Evolutionary conservation across 2,888 invertebrate genomes (phyloP).

Genomic region (Poecilobothrus nobilitatus): DNA sequence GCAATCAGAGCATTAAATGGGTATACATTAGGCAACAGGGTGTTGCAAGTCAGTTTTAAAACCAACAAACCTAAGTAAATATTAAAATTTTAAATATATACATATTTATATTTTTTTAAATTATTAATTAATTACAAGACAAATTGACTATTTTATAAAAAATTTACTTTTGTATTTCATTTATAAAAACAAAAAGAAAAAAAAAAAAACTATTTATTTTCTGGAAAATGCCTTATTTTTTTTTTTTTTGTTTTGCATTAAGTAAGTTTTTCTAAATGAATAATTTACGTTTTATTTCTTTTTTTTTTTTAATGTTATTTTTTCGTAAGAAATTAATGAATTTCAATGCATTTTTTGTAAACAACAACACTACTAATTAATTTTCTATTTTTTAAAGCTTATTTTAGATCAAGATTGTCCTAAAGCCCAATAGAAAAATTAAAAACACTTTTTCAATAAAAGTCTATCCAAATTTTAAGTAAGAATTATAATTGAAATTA

Average conservation of each 20-base stretch:
- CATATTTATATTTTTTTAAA: background rate
- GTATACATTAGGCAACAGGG: slow-evolving; percentile 88
- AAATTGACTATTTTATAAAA: background rate
- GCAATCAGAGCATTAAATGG: slow-evolving; percentile 95
- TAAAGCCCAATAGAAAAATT: background rate
- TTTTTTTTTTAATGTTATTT: too few relatives aligned
- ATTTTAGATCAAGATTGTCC: background rate
- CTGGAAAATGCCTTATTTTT: background rate
- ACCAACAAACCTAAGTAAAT: slow-evolving; percentile 66
- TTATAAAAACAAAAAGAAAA: background rate
- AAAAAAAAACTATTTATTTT: background rate
- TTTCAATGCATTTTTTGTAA: background rate
- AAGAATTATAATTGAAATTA: background rate
- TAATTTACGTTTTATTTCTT: too few relatives aligned
- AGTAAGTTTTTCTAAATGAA: background rate
- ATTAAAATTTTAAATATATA: background rate
- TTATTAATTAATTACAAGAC: background rate
- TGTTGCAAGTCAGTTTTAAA: slow-evolving; percentile 96
- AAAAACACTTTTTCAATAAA: background rate
- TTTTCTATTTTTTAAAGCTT: slow-evolving; percentile 1
- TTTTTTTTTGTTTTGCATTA: background rate
- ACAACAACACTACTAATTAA: background rate
- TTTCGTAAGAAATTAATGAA: too few relatives aligned
- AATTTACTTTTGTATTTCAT: background rate
- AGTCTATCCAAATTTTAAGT: background rate